A percentile compares a stretch with the other conserved stretches of the same genome.
Evolutionary conservation across 2,113 vertebrate species (phyloP).

Genomic region (Erinaceus europaeus): DNA sequence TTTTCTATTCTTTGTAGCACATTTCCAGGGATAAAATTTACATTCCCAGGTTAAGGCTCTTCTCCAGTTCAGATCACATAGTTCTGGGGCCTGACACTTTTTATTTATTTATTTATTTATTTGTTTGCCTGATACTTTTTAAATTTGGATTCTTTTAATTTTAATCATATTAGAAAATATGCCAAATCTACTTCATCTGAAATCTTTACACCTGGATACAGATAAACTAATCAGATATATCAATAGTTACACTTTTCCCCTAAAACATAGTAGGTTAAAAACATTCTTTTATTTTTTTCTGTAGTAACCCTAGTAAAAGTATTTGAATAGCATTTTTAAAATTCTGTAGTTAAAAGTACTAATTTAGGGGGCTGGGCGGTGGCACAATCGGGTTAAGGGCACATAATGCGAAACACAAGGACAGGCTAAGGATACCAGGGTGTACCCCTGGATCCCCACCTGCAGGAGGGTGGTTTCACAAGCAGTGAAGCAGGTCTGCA

Average conservation of each 20-base stretch:
- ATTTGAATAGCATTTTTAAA: conserved; percentile 29
- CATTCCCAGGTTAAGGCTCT: background rate
- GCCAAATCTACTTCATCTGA: background rate
- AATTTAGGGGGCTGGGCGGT: too few relatives aligned
- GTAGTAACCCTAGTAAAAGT: background rate
- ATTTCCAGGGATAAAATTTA: background rate
- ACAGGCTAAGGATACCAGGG: too few relatives aligned
- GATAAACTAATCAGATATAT: background rate
- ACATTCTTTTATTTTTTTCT: background rate
- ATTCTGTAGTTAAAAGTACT: too few relatives aligned
- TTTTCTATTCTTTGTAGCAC: background rate
- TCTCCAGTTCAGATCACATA: background rate
- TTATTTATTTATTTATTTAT: too few relatives aligned
- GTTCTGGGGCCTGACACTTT: background rate
- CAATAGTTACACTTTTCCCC: background rate
- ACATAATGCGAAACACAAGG: too few relatives aligned
- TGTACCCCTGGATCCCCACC: too few relatives aligned
- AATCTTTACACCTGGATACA: background rate
- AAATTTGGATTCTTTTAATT: background rate
- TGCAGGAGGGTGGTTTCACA: too few relatives aligned
- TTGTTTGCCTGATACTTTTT: background rate
- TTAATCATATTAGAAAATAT: too few relatives aligned
- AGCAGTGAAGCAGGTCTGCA: too few relatives aligned
- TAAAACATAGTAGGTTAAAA: background rate
- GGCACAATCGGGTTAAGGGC: too few relatives aligned